phyloP scores from a whole-genome alignment of 1,140 invertebrate genomes.

The Conus ventricosus region DNA sequence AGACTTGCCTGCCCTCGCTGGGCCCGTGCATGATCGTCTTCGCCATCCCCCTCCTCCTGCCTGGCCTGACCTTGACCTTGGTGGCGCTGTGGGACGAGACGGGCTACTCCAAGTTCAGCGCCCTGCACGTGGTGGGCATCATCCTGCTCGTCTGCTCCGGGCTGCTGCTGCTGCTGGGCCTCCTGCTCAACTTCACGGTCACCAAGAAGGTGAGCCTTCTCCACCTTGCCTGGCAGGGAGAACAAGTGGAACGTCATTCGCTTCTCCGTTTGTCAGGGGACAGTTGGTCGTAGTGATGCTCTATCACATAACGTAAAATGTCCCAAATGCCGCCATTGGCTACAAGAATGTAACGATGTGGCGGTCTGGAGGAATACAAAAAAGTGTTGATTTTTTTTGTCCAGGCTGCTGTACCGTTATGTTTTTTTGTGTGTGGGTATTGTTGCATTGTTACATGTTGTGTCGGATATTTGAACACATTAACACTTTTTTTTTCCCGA shows the following conservation, averaged over 20 bases:
- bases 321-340: no score
- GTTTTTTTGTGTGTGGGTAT: no score
- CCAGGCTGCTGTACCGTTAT: no score
- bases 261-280: neutral
- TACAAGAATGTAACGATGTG: no score
- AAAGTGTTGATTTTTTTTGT: no score
- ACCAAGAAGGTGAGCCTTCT: neutral
- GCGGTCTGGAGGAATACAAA: no score
- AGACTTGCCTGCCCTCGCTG: conserved; percentile 22
- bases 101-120: conserved; percentile 46
- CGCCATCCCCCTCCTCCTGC: conserved; percentile 49
- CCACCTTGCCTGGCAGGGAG: neutral
- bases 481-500: no score
- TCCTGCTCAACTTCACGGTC: neutral
- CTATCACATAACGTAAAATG: neutral
- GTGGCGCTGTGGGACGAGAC: conserved; percentile 49
- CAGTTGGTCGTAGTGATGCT: neutral
- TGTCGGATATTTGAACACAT: no score
- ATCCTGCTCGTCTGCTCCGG: conserved; percentile 42
- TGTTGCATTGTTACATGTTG: no score
- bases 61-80: conserved; percentile 51
- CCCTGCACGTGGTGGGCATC: conserved; percentile 50
- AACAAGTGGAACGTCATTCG: neutral
- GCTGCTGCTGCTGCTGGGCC: conserved; percentile 41
- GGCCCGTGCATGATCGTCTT: conserved; percentile 55